Percentiles rank a stretch among this genome's conserved stretches.
phyloP scores from a whole-genome alignment of 2,888 invertebrate genomes.

The Drosophila infuscata region DNA sequence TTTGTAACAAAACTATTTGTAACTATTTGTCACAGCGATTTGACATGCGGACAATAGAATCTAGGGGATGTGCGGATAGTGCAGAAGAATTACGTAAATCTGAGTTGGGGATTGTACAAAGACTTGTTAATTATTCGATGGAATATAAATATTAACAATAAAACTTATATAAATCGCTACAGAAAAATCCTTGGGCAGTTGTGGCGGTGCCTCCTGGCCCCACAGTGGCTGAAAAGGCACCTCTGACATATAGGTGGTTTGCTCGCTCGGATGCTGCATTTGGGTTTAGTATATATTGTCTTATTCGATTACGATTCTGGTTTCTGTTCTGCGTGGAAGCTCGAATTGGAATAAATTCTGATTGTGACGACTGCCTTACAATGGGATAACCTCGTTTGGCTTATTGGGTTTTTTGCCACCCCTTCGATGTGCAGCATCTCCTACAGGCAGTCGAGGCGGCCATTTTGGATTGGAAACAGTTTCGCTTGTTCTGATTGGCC shows the following conservation, averaged over 20 bases:
- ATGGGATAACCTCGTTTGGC: constrained; percentile 29
- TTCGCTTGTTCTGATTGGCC: constrained; percentile 67
- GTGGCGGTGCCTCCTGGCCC: constrained; percentile 86
- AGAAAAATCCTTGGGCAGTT: constrained; percentile 89
- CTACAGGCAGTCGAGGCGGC: constrained; percentile 45
- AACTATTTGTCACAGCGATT: constrained; percentile 32
- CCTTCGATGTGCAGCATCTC: constrained; percentile 44
- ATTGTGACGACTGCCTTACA: constrained; percentile 34
- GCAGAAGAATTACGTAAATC: constrained; percentile 28
- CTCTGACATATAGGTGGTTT: constrained; percentile 82
- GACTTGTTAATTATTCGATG: neutral
- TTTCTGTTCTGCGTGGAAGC: constrained; percentile 73
- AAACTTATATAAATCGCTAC: constrained; percentile 87
- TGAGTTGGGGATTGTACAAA: constrained; percentile 15
- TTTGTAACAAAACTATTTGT: too few relatives aligned
- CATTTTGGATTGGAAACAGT: constrained; percentile 81
- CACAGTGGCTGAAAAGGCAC: constrained; percentile 85
- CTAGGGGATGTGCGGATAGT: constrained; percentile 27
- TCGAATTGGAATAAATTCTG: constrained; percentile 63
- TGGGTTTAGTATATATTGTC: neutral
- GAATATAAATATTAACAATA: neutral
- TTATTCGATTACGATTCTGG: constrained; percentile 34
- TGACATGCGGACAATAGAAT: constrained; percentile 48
- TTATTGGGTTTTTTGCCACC: constrained; percentile 72
- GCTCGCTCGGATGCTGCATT: constrained; percentile 84